phyloP scores from a whole-genome alignment of 35 echinoderm and acorn worm species.

The Acanthaster planci region DNA sequence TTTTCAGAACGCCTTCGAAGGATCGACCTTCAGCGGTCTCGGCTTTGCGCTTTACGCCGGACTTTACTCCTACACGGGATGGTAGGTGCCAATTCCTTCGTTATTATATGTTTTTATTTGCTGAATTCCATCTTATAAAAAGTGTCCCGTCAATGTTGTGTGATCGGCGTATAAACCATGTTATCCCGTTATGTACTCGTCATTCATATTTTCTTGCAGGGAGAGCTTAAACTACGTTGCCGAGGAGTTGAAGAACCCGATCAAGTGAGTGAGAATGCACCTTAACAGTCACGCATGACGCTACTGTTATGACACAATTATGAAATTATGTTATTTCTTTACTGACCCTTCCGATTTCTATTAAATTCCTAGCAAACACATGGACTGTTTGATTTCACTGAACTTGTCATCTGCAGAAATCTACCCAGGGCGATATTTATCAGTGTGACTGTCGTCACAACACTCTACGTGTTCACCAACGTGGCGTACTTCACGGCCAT shows the following conservation, averaged over 20 bases:
- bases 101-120: neutral
- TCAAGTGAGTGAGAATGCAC: neutral
- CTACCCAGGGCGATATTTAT: neutral
- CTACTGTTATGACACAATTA: neutral
- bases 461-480: slow-evolving; percentile 52
- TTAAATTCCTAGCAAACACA: neutral
- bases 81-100: slow-evolving; percentile 58
- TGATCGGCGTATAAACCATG: neutral
- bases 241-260: slow-evolving; percentile 84
- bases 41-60: slow-evolving; percentile 80
- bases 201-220: slow-evolving; percentile 19
- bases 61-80: slow-evolving; percentile 83
- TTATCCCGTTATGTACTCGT: neutral
- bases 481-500: slow-evolving; percentile 60
- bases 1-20: slow-evolving; percentile 67
- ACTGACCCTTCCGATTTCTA: neutral
- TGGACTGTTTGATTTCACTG: no score
- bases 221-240: slow-evolving; percentile 71
- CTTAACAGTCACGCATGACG: neutral
- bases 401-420: neutral
- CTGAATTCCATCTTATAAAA: neutral
- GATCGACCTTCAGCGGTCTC: slow-evolving; percentile 47
- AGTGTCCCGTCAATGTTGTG: neutral
- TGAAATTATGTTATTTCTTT: neutral
- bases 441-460: slow-evolving; percentile 35